Evolutionary conservation across 2,113 vertebrate genomes (phyloP).

Genomic region (Corythornis vintsioides): DNA sequence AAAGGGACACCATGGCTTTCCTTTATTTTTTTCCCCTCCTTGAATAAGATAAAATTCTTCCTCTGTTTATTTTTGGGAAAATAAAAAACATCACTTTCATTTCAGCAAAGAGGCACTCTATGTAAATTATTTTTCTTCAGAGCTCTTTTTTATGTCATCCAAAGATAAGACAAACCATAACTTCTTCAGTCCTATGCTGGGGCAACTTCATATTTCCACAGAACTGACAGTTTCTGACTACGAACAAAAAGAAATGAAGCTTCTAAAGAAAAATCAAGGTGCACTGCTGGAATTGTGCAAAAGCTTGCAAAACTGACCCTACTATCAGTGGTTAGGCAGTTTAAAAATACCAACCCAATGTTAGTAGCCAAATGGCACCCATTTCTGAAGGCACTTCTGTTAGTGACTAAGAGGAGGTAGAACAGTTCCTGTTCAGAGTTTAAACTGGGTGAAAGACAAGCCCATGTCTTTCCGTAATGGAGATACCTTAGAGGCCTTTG

Average conservation of each 20-base stretch:
- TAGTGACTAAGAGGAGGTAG: slow-evolving; percentile 13
- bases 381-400: slow-evolving; percentile 40
- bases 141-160: neutral
- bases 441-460: neutral
- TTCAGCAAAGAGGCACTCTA: neutral
- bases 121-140: neutral
- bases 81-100: neutral
- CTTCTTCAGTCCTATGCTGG: neutral
- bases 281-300: slow-evolving; percentile 20
- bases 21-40: neutral
- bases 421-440: neutral
- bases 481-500: neutral
- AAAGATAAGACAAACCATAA: neutral
- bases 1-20: neutral
- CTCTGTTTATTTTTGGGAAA: neutral
- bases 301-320: neutral
- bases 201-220: neutral
- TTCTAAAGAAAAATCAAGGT: neutral
- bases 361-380: neutral
- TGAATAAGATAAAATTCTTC: neutral
- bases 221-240: neutral
- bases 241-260: neutral
- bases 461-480: neutral
- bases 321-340: neutral
- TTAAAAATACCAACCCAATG: neutral